phyloP scores from a whole-genome alignment of 2,113 vertebrate genomes.

The Tragelaphus scriptus region DNA sequence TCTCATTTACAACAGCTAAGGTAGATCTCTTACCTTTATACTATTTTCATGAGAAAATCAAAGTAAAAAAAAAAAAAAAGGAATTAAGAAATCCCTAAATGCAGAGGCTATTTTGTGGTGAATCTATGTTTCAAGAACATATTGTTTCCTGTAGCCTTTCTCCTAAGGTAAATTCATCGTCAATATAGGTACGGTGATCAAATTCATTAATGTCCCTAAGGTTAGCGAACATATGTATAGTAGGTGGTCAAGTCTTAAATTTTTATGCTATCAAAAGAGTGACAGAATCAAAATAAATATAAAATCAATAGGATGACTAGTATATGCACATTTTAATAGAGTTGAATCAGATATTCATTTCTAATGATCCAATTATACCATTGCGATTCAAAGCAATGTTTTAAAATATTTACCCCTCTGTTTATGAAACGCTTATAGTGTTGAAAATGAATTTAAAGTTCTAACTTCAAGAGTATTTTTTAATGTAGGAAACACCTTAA shows the following conservation, averaged over 20 bases:
- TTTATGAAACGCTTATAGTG: background rate
- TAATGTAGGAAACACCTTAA: background rate
- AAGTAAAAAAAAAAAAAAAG: background rate
- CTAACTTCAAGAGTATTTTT: background rate
- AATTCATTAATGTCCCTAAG: background rate
- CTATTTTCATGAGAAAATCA: background rate
- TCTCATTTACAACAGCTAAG: background rate
- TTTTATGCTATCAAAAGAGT: background rate
- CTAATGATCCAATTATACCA: background rate
- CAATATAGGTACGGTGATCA: background rate
- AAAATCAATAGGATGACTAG: background rate
- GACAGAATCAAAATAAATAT: background rate
- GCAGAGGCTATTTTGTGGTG: background rate
- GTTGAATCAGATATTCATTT: background rate
- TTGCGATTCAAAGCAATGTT: background rate
- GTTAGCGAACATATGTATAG: background rate
- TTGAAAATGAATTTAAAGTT: background rate
- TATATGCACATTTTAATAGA: background rate
- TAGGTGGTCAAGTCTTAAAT: background rate
- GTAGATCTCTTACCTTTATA: background rate
- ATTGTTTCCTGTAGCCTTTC: background rate
- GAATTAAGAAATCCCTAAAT: background rate
- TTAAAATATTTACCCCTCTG: background rate
- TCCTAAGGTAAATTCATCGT: background rate
- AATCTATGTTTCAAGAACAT: background rate